Evolutionary conservation across 2,113 vertebrate genomes (phyloP).

Genomic region (Rana temporaria): DNA sequence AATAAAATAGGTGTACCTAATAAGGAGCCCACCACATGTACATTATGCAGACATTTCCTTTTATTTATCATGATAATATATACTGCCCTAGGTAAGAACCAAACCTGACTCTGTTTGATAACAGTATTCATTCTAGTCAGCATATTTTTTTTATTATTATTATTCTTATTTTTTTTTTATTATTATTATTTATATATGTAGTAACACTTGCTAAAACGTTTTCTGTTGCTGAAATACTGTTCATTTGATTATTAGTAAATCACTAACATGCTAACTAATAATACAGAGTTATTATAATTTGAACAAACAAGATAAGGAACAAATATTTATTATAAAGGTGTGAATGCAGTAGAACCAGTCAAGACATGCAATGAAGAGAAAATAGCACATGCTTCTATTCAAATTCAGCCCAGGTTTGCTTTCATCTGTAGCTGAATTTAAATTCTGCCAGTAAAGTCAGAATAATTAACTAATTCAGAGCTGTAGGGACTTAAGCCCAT

Average conservation of each 20-base stretch:
- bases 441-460: constrained; percentile 1
- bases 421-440: not conserved
- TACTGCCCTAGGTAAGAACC: too few relatives aligned
- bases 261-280: not conserved
- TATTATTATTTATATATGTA: too few relatives aligned
- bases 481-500: not conserved
- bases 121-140: too few relatives aligned
- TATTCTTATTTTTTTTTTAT: too few relatives aligned
- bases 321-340: not conserved
- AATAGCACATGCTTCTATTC: not conserved
- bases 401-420: not conserved
- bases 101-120: too few relatives aligned
- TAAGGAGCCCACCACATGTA: too few relatives aligned
- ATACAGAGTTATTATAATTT: not conserved
- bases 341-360: not conserved
- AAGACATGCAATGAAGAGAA: not conserved
- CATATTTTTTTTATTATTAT: too few relatives aligned
- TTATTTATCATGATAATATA: too few relatives aligned
- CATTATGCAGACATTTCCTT: too few relatives aligned
- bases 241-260: not conserved
- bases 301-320: not conserved
- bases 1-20: too few relatives aligned
- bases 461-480: constrained; percentile 14
- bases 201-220: too few relatives aligned
- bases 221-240: too few relatives aligned